Evolutionary conservation across 2,888 invertebrate species (phyloP), one percentile per base, ranked within the genome.

Genomic region (Operophtera brumata): DNA sequence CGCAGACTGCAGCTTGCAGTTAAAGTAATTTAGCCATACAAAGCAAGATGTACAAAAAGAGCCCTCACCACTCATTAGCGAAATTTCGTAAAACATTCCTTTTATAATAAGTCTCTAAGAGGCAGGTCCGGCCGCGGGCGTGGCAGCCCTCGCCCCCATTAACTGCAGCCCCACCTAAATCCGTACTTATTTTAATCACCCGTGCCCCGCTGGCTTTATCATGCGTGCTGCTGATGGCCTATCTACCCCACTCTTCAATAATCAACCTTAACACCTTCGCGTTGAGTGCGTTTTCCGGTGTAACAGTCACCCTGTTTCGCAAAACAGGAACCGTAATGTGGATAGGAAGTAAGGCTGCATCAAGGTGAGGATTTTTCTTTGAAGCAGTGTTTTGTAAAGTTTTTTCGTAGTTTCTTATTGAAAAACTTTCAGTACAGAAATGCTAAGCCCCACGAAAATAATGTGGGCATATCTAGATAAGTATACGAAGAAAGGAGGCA

Each of bases 101-200:
- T 62, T 61, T 62, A 67, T 64, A 64, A 58, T 57, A 65, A n/a
- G 60, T 43, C 63, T 63, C 67, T 60, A 62, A 68, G 61, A 57
- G 58, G 62, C 75, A 70, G 67, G 71, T 63, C 66, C 70, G 65
- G 72, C 64, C 64, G 50, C 62, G 71, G 74, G 76, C 71, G 77
- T 72, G 78, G 75, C 68, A 66, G 64, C 65, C 69, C 65, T 64
- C 66, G 64, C 66, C 68, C 70, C 78, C 73, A 77, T 79, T 78
- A 77, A 69, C 75, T 70, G 71, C 67, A 71, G 77, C 83, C 83
- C 79, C 84, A 73, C 84, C 85, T 80, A 84, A 85, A 85, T 84
- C 83, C 84, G 77, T 81, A 82, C 84, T 86, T 84, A 86, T 84
- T 86, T 86, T 86, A 86, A 86, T 86, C 86, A 84, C 84, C 80